These are phyloP conservation scores for Aethina tumida DNA, from an alignment of 1,140 invertebrate genomes.

Conservation along the genomic window DNA sequence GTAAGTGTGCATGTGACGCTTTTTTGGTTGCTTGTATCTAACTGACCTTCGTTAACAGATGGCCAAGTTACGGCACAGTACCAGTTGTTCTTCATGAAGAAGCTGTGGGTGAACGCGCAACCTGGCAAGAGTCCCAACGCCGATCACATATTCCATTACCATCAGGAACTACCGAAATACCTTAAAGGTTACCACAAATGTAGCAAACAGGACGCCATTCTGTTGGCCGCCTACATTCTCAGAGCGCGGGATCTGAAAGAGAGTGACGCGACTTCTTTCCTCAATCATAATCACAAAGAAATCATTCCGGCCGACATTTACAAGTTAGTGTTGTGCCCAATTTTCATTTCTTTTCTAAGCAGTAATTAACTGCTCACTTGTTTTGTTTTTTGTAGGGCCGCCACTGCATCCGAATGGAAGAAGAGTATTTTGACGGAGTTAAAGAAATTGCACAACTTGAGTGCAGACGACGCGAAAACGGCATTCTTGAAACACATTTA, in stretches of 20 bases:
- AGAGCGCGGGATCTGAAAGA: constrained; percentile 53
- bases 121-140: constrained; percentile 82
- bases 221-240: constrained; percentile 73
- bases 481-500: constrained; percentile 74
- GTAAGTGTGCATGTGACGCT: constrained; percentile 37
- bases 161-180: constrained; percentile 90
- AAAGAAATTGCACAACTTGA: constrained; percentile 45
- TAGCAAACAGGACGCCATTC: constrained; percentile 65
- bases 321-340: no score
- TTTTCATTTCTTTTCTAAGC: no score
- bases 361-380: no score
- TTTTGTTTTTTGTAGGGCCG: no score
- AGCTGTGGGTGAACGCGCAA: constrained; percentile 84
- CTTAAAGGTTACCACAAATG: constrained; percentile 81
- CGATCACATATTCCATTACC: constrained; percentile 90
- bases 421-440: constrained; percentile 57
- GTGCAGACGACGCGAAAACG: constrained; percentile 67
- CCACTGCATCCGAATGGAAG: constrained; percentile 75
- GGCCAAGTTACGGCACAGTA: constrained; percentile 70
- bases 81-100: constrained; percentile 94
- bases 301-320: constrained; percentile 73
- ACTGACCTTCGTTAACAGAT: constrained; percentile 28
- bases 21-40: not conserved
- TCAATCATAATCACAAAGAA: constrained; percentile 39
- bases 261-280: constrained; percentile 9